These are phyloP conservation scores for Arbacia lixula DNA, from an alignment of 53 echinoderm and acorn worm genomes.

Conservation along the genomic window DNA sequence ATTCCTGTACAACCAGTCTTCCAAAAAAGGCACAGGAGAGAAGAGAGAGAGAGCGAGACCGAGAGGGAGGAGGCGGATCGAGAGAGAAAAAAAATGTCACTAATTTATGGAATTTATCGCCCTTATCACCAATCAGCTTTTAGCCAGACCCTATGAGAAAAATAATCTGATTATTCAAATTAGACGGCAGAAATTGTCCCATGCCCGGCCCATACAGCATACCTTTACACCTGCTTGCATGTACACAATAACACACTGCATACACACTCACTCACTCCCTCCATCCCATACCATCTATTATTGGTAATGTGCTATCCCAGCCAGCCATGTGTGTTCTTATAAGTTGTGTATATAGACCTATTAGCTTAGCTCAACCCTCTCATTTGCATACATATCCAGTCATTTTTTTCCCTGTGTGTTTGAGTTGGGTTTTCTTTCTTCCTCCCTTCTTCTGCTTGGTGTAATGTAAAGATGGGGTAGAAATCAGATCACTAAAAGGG, in stretches of 20 bases:
- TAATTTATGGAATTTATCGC: constrained; percentile 58
- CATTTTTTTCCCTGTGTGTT: too few relatives aligned
- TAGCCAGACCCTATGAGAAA: constrained; percentile 51
- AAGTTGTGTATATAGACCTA: constrained; percentile 53
- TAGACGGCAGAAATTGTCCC: constrained; percentile 33
- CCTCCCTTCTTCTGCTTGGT: not conserved
- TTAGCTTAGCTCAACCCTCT: constrained; percentile 54
- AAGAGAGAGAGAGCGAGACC: not conserved
- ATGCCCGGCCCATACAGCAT: not conserved
- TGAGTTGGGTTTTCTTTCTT: not conserved
- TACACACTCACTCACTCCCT: constrained; percentile 31
- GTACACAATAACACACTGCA: constrained; percentile 31
- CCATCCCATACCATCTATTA: not conserved
- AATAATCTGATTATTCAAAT: constrained; percentile 65
- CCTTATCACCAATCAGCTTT: constrained; percentile 60
- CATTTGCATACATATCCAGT: constrained; percentile 48
- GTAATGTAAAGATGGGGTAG: too few relatives aligned
- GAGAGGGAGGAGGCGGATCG: not conserved
- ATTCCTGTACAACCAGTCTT: constrained; percentile 44
- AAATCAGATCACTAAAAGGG: too few relatives aligned
- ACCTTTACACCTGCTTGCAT: constrained; percentile 50
- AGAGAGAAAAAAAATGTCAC: constrained; percentile 38
- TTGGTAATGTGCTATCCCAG: not conserved
- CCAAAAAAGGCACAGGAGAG: constrained; percentile 26
- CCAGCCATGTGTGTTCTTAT: constrained; percentile 42